Evolutionary conservation across 2,797 vertebrate genomes (phyloP), one percentile per base, ranked within the genome.

Genomic region (Tenualosa thibaudeaui): DNA sequence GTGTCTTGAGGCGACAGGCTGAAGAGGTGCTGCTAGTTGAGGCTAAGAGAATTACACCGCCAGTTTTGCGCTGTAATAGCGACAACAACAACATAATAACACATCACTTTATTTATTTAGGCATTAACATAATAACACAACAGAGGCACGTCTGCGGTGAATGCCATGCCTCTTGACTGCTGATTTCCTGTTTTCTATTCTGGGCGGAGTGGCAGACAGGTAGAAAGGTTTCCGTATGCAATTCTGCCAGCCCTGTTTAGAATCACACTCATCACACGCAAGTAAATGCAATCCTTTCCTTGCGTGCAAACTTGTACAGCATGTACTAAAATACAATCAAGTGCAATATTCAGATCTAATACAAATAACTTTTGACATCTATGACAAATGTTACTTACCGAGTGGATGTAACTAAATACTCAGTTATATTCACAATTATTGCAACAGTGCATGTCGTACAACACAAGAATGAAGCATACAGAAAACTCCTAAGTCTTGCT

Each of bases 61-160:
- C 83, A 62, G 68, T 53, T 65, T 62, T n/a, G 56, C 26, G 13
- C 24, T 10, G 60, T 22, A 85, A 40, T 83, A 71, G 12, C 31
- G 0, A 71, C 65, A 71, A 71, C 65, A 71, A 71, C 65, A 71
- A 37, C 65, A 15, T 71, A 71, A 71, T 71, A 71, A 71, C 26
- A 71, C 65, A 68, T 68, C 65, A 40, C 65, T 71, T 40, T 71
- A 71, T 71, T 71, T 71, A 71, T 71, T 71, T 71, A 71, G 31
- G 13, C 65, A 71, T 71, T 71, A 71, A 15, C 65, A 71, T 71
- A 71, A 71, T 71, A 71, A 71, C 65, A 37, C 26, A 31, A 71
- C n/a, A 65, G n/a, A 65, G n/a, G 10, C 62, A 60, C 58, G 22
- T 46, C 3, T 60, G 56, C 19, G n/a, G 56, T 60, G 7, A 3